These are phyloP conservation scores for Bambusicola thoracicus DNA, from an alignment of 2,113 vertebrate genomes.

Conservation along the genomic window DNA sequence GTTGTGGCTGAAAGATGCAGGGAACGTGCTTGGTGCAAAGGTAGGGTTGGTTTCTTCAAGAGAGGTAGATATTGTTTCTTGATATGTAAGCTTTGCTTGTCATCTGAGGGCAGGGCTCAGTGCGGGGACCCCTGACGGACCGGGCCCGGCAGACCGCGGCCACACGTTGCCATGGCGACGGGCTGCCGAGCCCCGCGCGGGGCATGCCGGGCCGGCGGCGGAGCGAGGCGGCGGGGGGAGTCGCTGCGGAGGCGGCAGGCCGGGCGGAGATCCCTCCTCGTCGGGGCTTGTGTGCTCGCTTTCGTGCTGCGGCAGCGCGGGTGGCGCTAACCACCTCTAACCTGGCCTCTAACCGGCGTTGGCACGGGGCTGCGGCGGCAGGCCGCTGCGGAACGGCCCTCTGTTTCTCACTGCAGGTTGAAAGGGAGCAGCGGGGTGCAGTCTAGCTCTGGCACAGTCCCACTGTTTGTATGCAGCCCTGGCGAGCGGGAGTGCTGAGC, in stretches of 20 bases:
- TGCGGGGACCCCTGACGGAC: background rate
- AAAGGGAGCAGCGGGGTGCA: background rate
- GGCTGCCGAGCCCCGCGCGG: background rate
- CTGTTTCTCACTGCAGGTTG: background rate
- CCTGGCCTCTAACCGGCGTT: background rate
- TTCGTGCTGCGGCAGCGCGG: background rate
- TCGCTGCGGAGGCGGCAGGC: background rate
- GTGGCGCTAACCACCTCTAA: too few species aligned
- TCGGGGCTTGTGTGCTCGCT: background rate
- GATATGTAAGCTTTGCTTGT: background rate
- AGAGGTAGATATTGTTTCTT: background rate
- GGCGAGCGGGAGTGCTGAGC: background rate
- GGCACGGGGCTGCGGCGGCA: background rate
- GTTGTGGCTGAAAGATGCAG: background rate
- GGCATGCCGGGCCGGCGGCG: background rate
- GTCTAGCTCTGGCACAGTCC: fast-evolving
- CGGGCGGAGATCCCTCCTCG: background rate
- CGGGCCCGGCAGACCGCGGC: background rate
- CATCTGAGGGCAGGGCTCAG: background rate
- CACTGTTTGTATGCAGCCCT: background rate
- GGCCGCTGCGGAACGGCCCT: background rate
- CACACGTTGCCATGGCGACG: conserved; percentile 89
- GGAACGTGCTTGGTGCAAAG: background rate
- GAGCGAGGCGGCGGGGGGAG: background rate
- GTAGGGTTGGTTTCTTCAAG: background rate